phyloP scores from a whole-genome alignment of 2,797 vertebrate species.

The Acanthurus leucopareius region DNA sequence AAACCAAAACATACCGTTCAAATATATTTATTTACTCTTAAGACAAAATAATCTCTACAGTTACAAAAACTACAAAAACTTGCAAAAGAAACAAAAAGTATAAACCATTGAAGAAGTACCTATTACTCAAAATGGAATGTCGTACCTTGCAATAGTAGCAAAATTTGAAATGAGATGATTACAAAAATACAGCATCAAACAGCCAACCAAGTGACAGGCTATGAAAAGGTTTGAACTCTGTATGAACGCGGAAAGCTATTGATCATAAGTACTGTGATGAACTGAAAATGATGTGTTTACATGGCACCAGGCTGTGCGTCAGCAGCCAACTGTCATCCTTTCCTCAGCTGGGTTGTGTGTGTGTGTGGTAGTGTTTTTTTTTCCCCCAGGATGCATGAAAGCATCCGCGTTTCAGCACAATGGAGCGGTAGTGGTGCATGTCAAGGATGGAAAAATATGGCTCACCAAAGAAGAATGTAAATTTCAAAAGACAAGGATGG shows the following conservation, averaged over 20 bases:
- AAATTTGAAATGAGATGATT: constrained; percentile 72
- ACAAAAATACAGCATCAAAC: constrained; percentile 69
- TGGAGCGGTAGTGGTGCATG: constrained; percentile 25
- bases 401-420: constrained; percentile 45
- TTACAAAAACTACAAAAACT: constrained; percentile 82
- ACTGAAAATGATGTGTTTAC: constrained; percentile 43
- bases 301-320: constrained; percentile 41
- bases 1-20: constrained; percentile 52
- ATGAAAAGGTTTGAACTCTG: constrained; percentile 35
- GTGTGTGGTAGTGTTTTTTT: too few species aligned
- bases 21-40: constrained; percentile 85
- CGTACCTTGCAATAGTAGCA: constrained; percentile 55
- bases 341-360: constrained; percentile 18
- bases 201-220: constrained; percentile 34
- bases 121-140: constrained; percentile 65
- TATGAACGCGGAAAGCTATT: constrained; percentile 34
- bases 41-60: constrained; percentile 81
- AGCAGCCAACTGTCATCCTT: constrained; percentile 45
- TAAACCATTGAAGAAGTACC: constrained; percentile 54
- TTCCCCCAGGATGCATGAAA: constrained; percentile 30
- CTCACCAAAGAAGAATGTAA: constrained; percentile 64
- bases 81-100: constrained; percentile 60
- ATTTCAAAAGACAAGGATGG: constrained; percentile 56
- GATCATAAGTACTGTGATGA: constrained; percentile 34
- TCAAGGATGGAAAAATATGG: constrained; percentile 67